These are phyloP conservation scores for Serranus cabrilla DNA, from an alignment of 2,797 vertebrate genomes.

Conservation along the genomic window DNA sequence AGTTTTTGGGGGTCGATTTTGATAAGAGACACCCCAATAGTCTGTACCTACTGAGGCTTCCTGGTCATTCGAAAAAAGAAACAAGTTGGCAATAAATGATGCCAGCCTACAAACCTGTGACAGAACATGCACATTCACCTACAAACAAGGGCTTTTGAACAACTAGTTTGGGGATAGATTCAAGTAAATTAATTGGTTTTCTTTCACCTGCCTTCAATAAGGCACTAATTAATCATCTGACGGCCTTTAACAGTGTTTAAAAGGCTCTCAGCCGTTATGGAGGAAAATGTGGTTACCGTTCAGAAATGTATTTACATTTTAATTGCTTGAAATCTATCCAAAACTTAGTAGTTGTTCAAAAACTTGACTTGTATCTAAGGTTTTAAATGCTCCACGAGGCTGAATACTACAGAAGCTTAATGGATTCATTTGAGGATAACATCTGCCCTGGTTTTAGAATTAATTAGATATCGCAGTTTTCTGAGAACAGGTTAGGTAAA, in stretches of 20 bases:
- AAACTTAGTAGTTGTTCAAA: conserved; percentile 1
- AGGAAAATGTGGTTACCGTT: not conserved
- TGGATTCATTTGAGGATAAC: too few relatives aligned
- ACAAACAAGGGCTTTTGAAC: not conserved
- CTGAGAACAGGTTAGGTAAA: too few relatives aligned
- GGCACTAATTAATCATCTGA: not conserved
- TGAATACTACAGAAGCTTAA: not conserved
- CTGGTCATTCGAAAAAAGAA: conserved; percentile 20
- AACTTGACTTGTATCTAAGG: not conserved
- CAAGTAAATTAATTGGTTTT: too few relatives aligned
- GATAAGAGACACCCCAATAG: conserved; percentile 12
- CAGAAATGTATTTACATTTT: not conserved
- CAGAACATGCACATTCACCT: not conserved
- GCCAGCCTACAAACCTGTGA: not conserved
- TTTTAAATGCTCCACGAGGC: conserved; percentile 3
- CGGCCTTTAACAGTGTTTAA: too few relatives aligned
- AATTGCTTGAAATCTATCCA: not conserved
- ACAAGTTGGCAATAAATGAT: not conserved
- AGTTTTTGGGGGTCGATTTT: conserved; percentile 24
- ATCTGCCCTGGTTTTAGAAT: too few relatives aligned
- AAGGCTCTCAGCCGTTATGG: not conserved
- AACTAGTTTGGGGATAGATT: not conserved
- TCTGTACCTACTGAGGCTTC: conserved; percentile 20
- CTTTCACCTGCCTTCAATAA: conserved; percentile 2
- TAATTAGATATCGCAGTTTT: too few relatives aligned